phyloP scores from a whole-genome alignment of 2,888 invertebrate genomes.

The Alitta virens region DNA sequence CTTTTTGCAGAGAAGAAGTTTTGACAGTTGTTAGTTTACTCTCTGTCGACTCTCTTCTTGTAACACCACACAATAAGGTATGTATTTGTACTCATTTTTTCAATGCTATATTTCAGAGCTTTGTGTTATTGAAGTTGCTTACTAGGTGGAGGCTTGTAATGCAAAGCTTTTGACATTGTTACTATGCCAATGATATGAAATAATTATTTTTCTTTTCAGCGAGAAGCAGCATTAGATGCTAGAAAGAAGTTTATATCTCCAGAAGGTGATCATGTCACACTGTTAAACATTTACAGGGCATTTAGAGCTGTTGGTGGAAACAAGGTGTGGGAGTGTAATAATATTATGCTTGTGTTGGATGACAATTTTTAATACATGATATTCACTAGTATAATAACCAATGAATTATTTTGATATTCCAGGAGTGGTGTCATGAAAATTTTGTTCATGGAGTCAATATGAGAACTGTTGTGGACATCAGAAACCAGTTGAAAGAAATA shows the following conservation, averaged over 20 bases:
- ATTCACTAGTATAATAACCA: too few relatives aligned
- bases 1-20: constrained; percentile 58
- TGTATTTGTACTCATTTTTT: too few relatives aligned
- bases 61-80: constrained; percentile 69
- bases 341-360: too few relatives aligned
- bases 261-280: constrained; percentile 87
- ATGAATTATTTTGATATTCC: constrained; percentile 35
- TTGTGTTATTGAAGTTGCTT: too few relatives aligned
- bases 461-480: constrained; percentile 75
- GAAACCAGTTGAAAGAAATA: constrained; percentile 75
- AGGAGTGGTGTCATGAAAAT: constrained; percentile 87
- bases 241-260: constrained; percentile 77
- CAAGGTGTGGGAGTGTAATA: constrained; percentile 43
- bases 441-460: constrained; percentile 81
- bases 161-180: too few relatives aligned
- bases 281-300: constrained; percentile 82
- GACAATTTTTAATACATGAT: too few relatives aligned
- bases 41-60: constrained; percentile 83
- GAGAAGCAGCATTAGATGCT: constrained; percentile 73
- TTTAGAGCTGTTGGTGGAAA: constrained; percentile 70
- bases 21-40: constrained; percentile 82
- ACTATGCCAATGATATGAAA: too few relatives aligned
- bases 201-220: constrained; percentile 40
- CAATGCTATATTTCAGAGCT: too few relatives aligned
- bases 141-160: too few relatives aligned